Evolutionary conservation across 2,113 vertebrate genomes (phyloP).

Genomic region (Dasypus novemcinctus): DNA sequence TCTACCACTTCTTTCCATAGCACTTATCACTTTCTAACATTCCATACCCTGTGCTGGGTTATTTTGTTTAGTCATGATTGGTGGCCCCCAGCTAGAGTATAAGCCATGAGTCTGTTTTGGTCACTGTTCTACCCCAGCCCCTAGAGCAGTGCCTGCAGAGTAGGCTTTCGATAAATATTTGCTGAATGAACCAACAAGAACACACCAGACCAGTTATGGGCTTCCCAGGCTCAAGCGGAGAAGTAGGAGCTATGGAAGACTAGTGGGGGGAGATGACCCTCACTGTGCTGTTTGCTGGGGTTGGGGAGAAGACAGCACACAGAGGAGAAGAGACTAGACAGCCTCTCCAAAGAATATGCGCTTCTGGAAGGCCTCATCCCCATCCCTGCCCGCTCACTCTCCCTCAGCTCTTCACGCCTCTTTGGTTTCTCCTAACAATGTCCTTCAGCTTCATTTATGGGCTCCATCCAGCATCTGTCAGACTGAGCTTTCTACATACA

Average conservation of each 20-base stretch:
- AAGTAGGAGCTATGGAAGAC: neutral
- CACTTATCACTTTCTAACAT: neutral
- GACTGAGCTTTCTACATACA: neutral
- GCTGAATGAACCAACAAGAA: neutral
- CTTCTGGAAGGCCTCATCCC: neutral
- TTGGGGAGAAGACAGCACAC: neutral
- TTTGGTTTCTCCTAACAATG: neutral
- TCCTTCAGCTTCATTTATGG: neutral
- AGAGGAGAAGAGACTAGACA: neutral
- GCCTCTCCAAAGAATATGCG: neutral
- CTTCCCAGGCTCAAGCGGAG: neutral
- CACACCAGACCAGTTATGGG: neutral
- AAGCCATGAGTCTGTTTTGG: neutral
- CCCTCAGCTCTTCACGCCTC: neutral
- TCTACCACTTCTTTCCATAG: neutral
- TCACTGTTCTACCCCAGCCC: neutral
- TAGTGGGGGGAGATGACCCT: neutral
- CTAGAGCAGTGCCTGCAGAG: neutral
- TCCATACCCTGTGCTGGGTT: neutral
- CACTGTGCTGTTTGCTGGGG: too few relatives aligned
- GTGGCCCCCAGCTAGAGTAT: neutral
- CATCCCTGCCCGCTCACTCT: neutral
- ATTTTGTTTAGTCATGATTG: neutral
- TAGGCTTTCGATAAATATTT: neutral
- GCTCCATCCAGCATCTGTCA: neutral